These are phyloP conservation scores for Tetragnatha montana DNA, from an alignment of 2,888 invertebrate species.

Conservation along the genomic window DNA sequence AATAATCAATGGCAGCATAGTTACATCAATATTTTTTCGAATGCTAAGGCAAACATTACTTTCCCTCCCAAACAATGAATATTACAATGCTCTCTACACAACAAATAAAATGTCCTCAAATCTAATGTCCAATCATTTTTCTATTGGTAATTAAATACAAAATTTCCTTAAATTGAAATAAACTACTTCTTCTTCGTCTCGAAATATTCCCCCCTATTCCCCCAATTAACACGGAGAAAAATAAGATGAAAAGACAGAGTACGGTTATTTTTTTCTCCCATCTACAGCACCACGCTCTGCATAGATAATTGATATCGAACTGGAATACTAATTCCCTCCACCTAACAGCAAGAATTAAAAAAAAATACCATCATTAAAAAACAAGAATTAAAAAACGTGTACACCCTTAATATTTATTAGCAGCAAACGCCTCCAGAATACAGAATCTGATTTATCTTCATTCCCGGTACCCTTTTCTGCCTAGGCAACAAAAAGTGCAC, in stretches of 20 bases:
- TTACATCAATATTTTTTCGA: no score
- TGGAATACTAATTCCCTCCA: not conserved
- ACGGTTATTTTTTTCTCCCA: not conserved
- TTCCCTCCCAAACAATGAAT: no score
- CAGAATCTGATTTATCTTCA: conserved; percentile 29
- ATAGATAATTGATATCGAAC: conserved; percentile 29
- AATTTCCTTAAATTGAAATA: no score
- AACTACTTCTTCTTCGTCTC: no score
- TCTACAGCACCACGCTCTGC: not conserved
- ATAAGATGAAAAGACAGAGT: not conserved
- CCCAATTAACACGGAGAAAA: no score
- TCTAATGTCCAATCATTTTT: no score
- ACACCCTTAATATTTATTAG: conserved; percentile 21
- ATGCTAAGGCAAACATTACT: no score
- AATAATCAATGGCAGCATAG: no score
- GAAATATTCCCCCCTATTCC: no score
- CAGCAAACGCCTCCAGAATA: conserved; percentile 22
- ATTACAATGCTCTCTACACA: no score
- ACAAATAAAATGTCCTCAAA: no score
- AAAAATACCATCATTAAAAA: conserved; percentile 13
- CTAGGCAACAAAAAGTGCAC: not conserved
- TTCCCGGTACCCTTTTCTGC: not conserved
- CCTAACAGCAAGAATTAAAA: not conserved
- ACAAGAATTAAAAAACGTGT: not conserved
- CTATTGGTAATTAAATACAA: no score